Base-by-base conservation (phyloP, 2,888 invertebrate genomes). In the Entomobrya proxima region DNA sequence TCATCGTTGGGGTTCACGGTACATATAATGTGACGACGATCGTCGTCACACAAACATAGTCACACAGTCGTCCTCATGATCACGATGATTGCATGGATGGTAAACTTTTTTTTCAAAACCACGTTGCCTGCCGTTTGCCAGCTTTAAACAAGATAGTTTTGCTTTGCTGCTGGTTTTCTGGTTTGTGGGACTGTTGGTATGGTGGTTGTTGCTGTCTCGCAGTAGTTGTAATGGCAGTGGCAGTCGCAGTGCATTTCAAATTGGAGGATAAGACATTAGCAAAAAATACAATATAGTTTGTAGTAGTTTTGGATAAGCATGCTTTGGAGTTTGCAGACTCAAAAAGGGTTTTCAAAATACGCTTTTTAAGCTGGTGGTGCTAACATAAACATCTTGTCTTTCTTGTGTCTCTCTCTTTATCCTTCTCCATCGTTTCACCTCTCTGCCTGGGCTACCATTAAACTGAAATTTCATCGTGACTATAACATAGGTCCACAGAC, bases 401-500 rank as follows among this genome's bases (percentile, higher is more conserved):
- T 74, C 69, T 69, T 69, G 24, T 24, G 40, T 18, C 55, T 69
- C 44, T 44, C 30, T 13, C 18, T 64, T 67, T 64, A 79, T 67
- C 67, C 67, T 79, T 79, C 67, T 79, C 78, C 67, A 79, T 79
- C 78, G 67, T 79, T 44, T 69, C 69, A 69, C 69, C 69, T 69
- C n/a, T n/a, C 44, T 69, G 44, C 40, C 61, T 64, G 18, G n/a
- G 4, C 61, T 18, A 35, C 61, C 35, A 64, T 64, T 35, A 64
- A 64, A 64, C 61, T 69, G 69, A 69, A 69, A 69, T 32, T 69
- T 18, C n/a, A 69, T n/a, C 55, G 9, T 11, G 6, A 13, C 21
- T 27, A 44, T 69, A 11, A 11, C 15, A 44, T 69, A 69, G 69
- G 15, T n/a, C 44, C 69, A 13, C 9, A 24, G 69, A 69, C 44